Percentiles rank a stretch among this genome's conserved stretches.
Conservation (phyloP, 2,888 invertebrate genomes). For the Ormyrus rosae region DNA sequence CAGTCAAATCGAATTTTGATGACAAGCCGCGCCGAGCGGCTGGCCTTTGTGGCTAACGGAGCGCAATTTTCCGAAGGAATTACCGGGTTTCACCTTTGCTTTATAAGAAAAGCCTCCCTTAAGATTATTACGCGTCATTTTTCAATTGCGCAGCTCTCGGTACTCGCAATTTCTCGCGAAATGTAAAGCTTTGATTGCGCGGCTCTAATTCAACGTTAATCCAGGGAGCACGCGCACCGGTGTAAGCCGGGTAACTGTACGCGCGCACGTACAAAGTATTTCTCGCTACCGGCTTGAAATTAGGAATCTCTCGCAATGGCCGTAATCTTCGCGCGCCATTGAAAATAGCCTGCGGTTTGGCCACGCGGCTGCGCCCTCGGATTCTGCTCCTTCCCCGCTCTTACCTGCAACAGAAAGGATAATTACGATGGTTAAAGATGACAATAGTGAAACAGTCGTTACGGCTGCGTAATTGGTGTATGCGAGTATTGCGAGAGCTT, state of each 20-base stretch:
- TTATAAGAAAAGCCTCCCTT: too few species aligned
- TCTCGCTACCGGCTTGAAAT: conserved; percentile 35
- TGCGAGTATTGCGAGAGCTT: not conserved
- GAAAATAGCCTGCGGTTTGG: conserved; percentile 41
- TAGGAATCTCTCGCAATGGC: conserved; percentile 36
- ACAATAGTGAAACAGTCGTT: conserved; percentile 53
- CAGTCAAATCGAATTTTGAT: conserved; percentile 35
- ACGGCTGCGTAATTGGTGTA: conserved; percentile 37
- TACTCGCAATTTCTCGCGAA: not conserved
- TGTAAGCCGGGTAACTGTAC: not conserved
- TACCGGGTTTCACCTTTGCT: too few species aligned
- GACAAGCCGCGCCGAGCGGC: not conserved
- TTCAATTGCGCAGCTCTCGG: not conserved
- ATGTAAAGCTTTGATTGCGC: conserved; percentile 30
- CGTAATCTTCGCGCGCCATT: conserved; percentile 33
- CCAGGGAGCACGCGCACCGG: conserved; percentile 1
- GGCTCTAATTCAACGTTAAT: conserved; percentile 45
- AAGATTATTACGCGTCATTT: not conserved
- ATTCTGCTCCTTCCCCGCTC: conserved; percentile 1
- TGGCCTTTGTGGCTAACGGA: too few species aligned
- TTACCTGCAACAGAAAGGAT: conserved; percentile 56
- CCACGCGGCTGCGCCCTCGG: conserved; percentile 1
- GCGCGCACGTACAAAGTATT: conserved; percentile 5
- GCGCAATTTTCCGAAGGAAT: too few species aligned
- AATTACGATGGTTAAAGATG: conserved; percentile 50